Evolutionary conservation across 2,113 vertebrate genomes (phyloP).

Genomic region (Pangasianodon gigas): DNA sequence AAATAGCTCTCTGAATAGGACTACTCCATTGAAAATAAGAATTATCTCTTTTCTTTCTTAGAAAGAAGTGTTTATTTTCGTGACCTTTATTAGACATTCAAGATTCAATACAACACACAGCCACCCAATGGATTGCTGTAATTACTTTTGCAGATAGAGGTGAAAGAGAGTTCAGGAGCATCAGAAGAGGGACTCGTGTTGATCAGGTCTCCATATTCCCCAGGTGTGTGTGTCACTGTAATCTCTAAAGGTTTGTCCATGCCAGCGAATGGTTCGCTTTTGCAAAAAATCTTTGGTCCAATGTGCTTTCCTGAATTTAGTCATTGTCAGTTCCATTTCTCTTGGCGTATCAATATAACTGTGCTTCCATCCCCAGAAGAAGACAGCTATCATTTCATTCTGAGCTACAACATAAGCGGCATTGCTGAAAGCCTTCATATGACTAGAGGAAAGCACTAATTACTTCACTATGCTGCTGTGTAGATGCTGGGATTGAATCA

Average conservation of each 20-base stretch:
- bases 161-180: slow-evolving; percentile 69
- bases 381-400: background rate
- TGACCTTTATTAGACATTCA: slow-evolving; percentile 65
- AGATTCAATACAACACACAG: slow-evolving; percentile 60
- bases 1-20: slow-evolving; percentile 35
- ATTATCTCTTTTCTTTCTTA: slow-evolving; percentile 65
- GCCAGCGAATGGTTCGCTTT: slow-evolving; percentile 1
- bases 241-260: slow-evolving; percentile 67
- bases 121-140: slow-evolving; percentile 66
- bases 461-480: background rate
- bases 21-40: slow-evolving; percentile 60
- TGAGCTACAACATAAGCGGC: background rate
- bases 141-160: slow-evolving; percentile 77
- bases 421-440: background rate
- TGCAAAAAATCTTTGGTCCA: background rate
- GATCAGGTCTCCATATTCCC: slow-evolving; percentile 56
- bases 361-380: background rate
- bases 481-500: background rate
- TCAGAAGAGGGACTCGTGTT: slow-evolving; percentile 59
- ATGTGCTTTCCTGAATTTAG: background rate
- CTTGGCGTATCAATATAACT: background rate
- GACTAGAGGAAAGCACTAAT: background rate
- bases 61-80: slow-evolving; percentile 64
- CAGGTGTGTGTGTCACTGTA: slow-evolving; percentile 69
- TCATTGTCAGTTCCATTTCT: background rate